Evolutionary conservation across 53 echinoderm and acorn worm genomes (phyloP).

Genomic region (Luidia sarsii): DNA sequence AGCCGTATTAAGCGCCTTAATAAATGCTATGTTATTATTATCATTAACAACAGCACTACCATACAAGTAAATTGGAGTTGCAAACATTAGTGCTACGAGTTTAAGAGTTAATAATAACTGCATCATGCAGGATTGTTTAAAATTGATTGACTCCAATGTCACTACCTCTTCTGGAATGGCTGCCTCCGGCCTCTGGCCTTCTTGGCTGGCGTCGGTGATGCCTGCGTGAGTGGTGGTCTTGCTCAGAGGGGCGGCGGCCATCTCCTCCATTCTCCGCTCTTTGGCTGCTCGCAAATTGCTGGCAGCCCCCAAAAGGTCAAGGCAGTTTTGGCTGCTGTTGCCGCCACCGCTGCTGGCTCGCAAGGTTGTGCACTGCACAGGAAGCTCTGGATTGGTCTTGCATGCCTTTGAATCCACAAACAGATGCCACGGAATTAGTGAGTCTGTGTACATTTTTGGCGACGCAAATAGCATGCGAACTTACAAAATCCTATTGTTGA

Average conservation of each 20-base stretch:
- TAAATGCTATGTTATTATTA: no score
- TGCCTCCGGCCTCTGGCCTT: neutral
- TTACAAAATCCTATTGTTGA: no score
- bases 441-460: no score
- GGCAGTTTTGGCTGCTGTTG: conserved; percentile 21
- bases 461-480: no score
- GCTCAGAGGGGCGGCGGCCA: neutral
- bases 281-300: conserved; percentile 12
- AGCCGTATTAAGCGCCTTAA: no score
- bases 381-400: conserved; percentile 1
- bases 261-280: neutral
- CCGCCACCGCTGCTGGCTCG: neutral
- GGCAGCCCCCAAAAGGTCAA: neutral
- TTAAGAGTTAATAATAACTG: no score
- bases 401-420: neutral
- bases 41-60: no score
- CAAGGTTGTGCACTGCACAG: neutral
- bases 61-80: no score
- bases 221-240: neutral
- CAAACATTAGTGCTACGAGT: no score
- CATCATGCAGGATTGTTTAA: no score
- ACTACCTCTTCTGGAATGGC: conserved; percentile 37
- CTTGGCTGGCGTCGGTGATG: neutral
- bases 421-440: neutral
- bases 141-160: neutral